Conservation (phyloP, 2,113 vertebrate genomes). For the Perognathus longimembris region DNA sequence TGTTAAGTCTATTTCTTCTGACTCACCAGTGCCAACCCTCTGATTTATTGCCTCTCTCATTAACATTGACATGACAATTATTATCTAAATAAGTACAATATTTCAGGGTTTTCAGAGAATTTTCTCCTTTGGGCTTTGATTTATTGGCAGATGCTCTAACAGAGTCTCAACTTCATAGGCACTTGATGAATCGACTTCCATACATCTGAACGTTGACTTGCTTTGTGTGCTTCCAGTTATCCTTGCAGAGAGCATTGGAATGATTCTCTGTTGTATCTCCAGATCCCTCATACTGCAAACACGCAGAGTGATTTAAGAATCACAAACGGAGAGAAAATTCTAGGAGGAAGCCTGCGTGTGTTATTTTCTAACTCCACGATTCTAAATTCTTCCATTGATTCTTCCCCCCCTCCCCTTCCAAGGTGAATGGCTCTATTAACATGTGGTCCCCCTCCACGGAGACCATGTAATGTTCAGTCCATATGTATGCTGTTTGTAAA, state of each 20-base stretch:
- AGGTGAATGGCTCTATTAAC: conserved; percentile 56
- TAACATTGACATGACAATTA: not conserved
- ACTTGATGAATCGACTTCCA: not conserved
- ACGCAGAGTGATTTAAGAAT: not conserved
- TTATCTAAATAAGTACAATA: not conserved
- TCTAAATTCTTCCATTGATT: conserved; percentile 12
- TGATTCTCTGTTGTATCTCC: not conserved
- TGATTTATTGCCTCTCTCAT: conserved; percentile 28
- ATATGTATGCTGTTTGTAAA: conserved; percentile 73
- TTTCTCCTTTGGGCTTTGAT: conserved; percentile 27
- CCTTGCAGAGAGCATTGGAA: not conserved
- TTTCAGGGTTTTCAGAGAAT: not conserved
- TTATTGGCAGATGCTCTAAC: not conserved
- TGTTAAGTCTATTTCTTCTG: not conserved
- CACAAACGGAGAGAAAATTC: not conserved
- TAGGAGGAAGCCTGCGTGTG: not conserved
- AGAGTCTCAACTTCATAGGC: conserved; percentile 21
- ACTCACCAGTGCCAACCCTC: not conserved
- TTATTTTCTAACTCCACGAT: conserved; percentile 25
- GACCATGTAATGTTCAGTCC: conserved; percentile 61
- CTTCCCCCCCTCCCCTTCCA: not conserved
- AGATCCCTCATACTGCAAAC: not conserved
- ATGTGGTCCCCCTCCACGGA: conserved; percentile 44
- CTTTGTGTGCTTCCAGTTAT: not conserved
- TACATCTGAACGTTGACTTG: not conserved